Percentiles rank a stretch among this genome's conserved stretches.
These are phyloP conservation scores for Pediacus dermestoides DNA, from an alignment of 2,888 invertebrate species.

Conservation along the genomic window DNA sequence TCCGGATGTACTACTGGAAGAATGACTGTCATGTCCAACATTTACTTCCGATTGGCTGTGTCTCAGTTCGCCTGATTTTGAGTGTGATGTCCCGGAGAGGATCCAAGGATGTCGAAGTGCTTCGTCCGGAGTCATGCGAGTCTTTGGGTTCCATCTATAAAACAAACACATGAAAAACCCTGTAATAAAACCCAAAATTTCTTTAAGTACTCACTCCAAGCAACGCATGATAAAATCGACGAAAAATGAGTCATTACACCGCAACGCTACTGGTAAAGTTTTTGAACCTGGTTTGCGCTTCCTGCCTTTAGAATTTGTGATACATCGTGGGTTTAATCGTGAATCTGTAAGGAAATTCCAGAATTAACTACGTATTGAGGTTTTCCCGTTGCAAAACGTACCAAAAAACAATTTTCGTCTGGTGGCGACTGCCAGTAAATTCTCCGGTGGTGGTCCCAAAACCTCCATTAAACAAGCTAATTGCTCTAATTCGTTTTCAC, in stretches of 20 bases:
- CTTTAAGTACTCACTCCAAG: conserved; percentile 70
- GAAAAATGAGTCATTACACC: conserved; percentile 84
- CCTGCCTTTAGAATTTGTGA: conserved; percentile 91
- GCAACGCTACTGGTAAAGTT: conserved; percentile 74
- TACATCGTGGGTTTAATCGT: conserved; percentile 84
- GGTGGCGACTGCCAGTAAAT: conserved; percentile 80
- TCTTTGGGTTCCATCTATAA: conserved; percentile 86
- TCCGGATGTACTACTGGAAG: conserved; percentile 45
- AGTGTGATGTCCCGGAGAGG: conserved; percentile 47
- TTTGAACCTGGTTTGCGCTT: conserved; percentile 85
- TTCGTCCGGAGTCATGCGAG: conserved; percentile 87
- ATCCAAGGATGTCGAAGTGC: conserved; percentile 84
- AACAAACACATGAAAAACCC: too few species aligned
- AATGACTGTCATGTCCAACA: conserved; percentile 41
- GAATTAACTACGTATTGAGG: too few species aligned
- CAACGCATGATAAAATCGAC: conserved; percentile 88
- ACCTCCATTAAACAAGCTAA: conserved; percentile 97
- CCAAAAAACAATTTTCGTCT: conserved; percentile 84
- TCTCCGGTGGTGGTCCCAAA: conserved; percentile 83
- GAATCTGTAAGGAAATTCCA: conserved; percentile 69
- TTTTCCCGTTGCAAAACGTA: too few species aligned
- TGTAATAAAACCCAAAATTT: background rate
- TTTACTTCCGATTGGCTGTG: conserved; percentile 54
- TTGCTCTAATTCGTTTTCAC: conserved; percentile 96
- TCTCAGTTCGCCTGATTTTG: conserved; percentile 49